Base-by-base conservation (phyloP, 2,113 vertebrate genomes). In the Gymnocephalus cernua region DNA sequence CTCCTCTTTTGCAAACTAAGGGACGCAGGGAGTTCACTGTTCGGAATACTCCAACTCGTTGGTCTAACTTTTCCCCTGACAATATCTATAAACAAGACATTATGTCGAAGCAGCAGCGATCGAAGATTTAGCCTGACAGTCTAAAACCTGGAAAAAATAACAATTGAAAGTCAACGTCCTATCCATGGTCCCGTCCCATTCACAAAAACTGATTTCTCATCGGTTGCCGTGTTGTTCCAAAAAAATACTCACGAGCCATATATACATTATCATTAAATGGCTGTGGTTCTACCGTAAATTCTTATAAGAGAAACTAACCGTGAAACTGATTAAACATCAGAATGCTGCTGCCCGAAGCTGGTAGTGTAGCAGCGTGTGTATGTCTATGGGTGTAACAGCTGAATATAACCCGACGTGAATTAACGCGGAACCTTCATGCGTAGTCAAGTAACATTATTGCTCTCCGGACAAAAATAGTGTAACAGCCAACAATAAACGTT, bases 401-500 rank as follows among this genome's bases (percentile, higher is more conserved):
- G 0, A 73, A 68, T 15, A 5, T 18, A 25, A 32, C 18, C 35
- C 25, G 51, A 53, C 5, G 1, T 1, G 12, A 15, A 15, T 2
- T 2, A 18, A 48, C 0, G 2, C 79, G 87, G 93, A 94, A 94
- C 93, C 29, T 66, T 89, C 0, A 4, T 9, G 12, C 9, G 14
- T 2, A 1, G 1, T 13, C 0, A 4, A 6, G 6, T 32, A 32
- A 32, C 32, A 6, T 38, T 6, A 53, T 45, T 76, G 1, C 59
- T 82, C 1, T 4, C 63, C 88, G 88, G 82, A 84, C 27, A 64
- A 44, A 74, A 77, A 72, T 48, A 68, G 4, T 8, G 85, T 73
- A 9, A 78, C 79, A 13, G 48, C 45, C 32, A 32, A 32, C 29
- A 29, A 29, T 29, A 45, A 62, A 23, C 1, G 57, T 18, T 57